Conservation (phyloP, 2,113 vertebrate species). For the Pantherophis guttatus region DNA sequence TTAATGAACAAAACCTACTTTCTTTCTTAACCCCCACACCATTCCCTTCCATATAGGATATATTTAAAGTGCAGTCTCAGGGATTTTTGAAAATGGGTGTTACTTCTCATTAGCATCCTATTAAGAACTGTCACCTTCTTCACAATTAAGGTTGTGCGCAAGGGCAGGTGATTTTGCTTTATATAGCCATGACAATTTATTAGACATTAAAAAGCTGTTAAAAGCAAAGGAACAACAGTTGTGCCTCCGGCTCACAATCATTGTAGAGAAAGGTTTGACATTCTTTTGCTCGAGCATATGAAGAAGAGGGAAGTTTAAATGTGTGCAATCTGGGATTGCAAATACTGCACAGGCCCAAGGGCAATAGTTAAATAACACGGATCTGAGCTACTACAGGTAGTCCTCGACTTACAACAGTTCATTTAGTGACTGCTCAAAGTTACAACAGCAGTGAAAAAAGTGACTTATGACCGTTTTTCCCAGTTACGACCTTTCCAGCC, state of each 20-base stretch:
- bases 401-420: too few relatives aligned
- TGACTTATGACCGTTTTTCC: too few relatives aligned
- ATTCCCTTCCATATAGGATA: neutral
- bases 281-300: neutral
- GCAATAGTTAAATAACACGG: neutral
- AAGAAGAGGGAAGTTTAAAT: neutral
- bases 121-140: neutral
- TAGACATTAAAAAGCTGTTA: neutral
- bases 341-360: neutral
- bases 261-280: neutral
- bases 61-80: neutral
- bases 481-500: too few relatives aligned
- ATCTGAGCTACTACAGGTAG: neutral
- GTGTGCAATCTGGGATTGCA: neutral
- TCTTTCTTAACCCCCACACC: neutral
- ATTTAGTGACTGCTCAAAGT: too few relatives aligned
- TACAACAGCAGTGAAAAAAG: too few relatives aligned
- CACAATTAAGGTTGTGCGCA: neutral
- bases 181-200: neutral
- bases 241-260: neutral
- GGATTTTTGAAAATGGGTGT: neutral
- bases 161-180: neutral
- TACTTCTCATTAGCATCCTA: neutral
- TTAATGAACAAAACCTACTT: neutral
- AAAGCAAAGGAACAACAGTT: neutral